Evolutionary conservation across 2,888 invertebrate genomes (phyloP), one percentile per base, ranked within the genome.

Genomic region (Plemyria rubiginata): DNA sequence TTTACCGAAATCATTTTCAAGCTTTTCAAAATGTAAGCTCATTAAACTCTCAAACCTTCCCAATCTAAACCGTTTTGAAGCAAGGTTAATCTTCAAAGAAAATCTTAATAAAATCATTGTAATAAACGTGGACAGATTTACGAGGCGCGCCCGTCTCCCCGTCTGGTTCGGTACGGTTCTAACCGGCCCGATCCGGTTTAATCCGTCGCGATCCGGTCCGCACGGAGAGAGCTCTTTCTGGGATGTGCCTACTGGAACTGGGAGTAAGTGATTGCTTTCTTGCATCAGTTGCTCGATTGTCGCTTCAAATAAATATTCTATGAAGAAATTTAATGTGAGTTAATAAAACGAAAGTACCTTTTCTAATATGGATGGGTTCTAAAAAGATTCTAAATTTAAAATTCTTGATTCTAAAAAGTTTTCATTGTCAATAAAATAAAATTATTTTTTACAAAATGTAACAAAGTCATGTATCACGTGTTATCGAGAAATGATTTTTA

Each of bases 71-170:
- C 53, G 16, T 45, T 50, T 59, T 56, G 8, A 40, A 60, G 43
- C 11, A 48, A 41, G 52, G 48, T 38, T 60, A 48, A 54, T 66
- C 29, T 58, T 66, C 66, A 58, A 65, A 54, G 60, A 65, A 66
- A 60, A 62, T 70, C 60, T 65, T 65, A 60, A 56, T 82, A 80
- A 81, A 81, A 81, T 75, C 75, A 66, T 70, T 70, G 81, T 79
- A 79, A 81, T 81, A 79, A 80, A 79, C 75, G 78, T 72, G 68
- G 73, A 74, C 76, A 81, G 82, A 82, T 85, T 85, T 81, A 84
- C 80, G 81, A 76, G 74, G 70, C 70, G 76, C 76, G 65, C 66
- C 70, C 72, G 71, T 69, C 74, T 78, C 74, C 71, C 74, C 71
- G 76, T 72, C 76, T 80, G 76, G 77, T 70, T 70, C 73, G 73